Evolutionary conservation across 1,140 invertebrate species (phyloP), one percentile per base, ranked within the genome.

Genomic region (Hycleus cichorii): DNA sequence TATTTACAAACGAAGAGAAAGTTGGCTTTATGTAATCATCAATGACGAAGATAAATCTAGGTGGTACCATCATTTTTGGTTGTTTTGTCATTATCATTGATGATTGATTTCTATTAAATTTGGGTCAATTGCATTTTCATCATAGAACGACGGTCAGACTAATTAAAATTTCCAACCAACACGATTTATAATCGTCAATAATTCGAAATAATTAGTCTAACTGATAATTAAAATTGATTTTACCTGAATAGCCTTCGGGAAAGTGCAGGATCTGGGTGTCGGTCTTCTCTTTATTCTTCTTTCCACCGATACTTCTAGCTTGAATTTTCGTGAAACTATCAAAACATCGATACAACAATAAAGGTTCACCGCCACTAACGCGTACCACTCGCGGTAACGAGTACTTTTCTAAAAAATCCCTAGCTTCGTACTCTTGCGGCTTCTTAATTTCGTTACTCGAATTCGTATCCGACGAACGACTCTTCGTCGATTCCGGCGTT

Each of bases 191-290:
- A 32, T 32, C 7, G 27, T 4, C 32, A 32, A 5, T 32, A 32
- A 32, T 32, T 18, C 18, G 7, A 32, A 32, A 32, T 32, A 4
- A 32, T 32, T 32, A 32, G 4, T 4, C 1, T 32, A 32, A 32
- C 4, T 7, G 7, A 2, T 7, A 7, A 32, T 32, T 3, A 32
- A 7, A 42, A 42, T n/a, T 47, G 5, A 40, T 77, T 77, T 78
- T 59, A 81, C 79, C 79, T 67, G 78, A 76, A 73, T 81, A 81
- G 60, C 78, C 78, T 67, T 81, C 79, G 54, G 79, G 79, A 63
- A 81, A 80, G 58, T 78, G 78, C 43, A 81, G 65, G 27, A 77
- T 74, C 56, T 78, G 77, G 6, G 76, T 76, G 58, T 79, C 78
- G 10, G 76, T 74, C 24, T 77, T 77, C 58, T 80, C 71, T 62